These are phyloP conservation scores for Crotophaga sulcirostris DNA, from an alignment of 2,113 vertebrate genomes.

Conservation along the genomic window DNA sequence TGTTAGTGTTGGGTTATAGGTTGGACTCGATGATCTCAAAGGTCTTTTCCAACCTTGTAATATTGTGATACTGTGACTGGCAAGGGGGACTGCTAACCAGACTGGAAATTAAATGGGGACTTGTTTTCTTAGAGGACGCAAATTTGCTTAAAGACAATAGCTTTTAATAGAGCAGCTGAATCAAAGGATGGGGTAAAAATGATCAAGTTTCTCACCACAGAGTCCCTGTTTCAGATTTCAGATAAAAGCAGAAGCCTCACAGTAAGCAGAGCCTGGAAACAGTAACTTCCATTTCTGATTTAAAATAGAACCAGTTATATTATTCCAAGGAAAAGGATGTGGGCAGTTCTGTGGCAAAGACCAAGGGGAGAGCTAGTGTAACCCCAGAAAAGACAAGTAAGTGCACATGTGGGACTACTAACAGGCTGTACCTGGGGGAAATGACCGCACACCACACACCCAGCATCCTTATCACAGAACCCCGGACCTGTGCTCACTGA, in stretches of 20 bases:
- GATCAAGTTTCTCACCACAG: neutral
- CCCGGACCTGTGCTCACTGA: neutral
- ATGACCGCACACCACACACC: neutral
- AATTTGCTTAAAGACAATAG: neutral
- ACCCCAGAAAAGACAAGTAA: neutral
- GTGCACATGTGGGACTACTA: neutral
- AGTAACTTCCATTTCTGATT: neutral
- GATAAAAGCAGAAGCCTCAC: neutral
- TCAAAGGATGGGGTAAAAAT: neutral
- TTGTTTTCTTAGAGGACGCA: neutral
- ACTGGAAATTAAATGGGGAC: neutral
- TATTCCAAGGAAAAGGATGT: neutral
- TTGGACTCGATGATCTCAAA: no score
- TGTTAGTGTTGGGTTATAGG: no score
- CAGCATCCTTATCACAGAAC: neutral
- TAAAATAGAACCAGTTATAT: neutral
- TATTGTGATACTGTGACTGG: no score
- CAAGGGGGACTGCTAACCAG: neutral
- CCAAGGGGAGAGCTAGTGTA: neutral
- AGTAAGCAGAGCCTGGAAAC: neutral
- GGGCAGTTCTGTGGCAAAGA: neutral
- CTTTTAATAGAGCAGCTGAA: neutral
- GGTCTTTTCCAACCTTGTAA: no score
- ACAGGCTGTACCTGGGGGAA: fast-evolving
- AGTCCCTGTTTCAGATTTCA: neutral